Percentiles rank a stretch among this genome's conserved stretches.
phyloP scores from a whole-genome alignment of 2,888 invertebrate genomes.

The Aleiodes leptofemur region DNA sequence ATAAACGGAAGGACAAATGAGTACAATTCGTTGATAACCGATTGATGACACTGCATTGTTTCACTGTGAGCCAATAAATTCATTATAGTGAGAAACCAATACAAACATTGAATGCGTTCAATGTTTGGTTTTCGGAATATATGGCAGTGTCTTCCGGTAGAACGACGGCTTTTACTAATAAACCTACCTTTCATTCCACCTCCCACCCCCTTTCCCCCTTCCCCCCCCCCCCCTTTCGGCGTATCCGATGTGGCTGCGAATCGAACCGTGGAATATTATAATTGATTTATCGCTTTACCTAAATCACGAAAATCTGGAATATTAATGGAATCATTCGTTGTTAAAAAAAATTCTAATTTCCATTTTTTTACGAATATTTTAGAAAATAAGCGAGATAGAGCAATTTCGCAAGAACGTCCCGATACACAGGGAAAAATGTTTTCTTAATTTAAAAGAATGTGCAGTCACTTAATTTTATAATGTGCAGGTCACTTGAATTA shows the following conservation, averaged over 20 bases:
- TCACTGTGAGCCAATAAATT: conserved; percentile 58
- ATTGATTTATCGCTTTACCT: conserved; percentile 70
- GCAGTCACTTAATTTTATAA: no score
- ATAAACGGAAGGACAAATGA: not conserved
- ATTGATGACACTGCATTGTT: conserved; percentile 39
- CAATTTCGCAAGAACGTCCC: no score
- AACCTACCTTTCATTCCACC: conserved; percentile 38
- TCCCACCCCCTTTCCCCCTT: no score
- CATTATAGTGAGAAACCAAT: conserved; percentile 70
- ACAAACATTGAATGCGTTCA: conserved; percentile 51
- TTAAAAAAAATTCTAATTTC: no score
- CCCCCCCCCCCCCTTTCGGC: no score
- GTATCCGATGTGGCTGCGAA: conserved; percentile 69
- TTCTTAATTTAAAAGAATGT: no score
- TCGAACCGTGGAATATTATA: conserved; percentile 75
- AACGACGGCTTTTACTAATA: conserved; percentile 74
- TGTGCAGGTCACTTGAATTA: no score
- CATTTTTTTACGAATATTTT: no score
- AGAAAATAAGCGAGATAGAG: no score
- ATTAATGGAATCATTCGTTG: no score
- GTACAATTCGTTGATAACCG: conserved; percentile 18
- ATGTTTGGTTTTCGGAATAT: conserved; percentile 62
- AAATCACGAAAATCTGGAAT: conserved; percentile 8
- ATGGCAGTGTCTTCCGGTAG: conserved; percentile 72
- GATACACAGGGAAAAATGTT: no score